phyloP scores from a whole-genome alignment of 2,797 vertebrate species.

The Miichthys miiuy region DNA sequence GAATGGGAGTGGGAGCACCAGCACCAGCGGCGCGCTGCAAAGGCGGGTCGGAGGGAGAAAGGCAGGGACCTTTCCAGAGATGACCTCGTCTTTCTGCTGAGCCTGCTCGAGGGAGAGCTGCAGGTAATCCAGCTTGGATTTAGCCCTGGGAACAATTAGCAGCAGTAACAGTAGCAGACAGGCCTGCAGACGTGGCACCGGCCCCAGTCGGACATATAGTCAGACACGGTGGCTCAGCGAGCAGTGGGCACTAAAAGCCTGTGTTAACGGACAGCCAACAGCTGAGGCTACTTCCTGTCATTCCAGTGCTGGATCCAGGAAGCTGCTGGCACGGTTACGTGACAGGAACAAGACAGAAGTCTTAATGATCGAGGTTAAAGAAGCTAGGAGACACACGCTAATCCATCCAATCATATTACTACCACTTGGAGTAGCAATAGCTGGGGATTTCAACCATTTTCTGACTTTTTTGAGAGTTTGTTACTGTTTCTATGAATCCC shows the following conservation, averaged over 20 bases:
- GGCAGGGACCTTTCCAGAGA: conserved; percentile 93
- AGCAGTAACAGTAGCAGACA: conserved; percentile 7
- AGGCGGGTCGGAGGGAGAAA: conserved; percentile 75
- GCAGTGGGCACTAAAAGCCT: conserved; percentile 30
- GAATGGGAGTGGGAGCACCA: background rate
- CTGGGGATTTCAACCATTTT: background rate
- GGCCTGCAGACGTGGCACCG: conserved; percentile 46
- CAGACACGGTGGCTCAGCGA: conserved; percentile 38
- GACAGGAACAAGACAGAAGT: conserved; percentile 22
- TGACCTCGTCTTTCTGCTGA: conserved; percentile 95
- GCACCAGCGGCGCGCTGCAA: conserved; percentile 21
- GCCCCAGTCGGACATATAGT: conserved; percentile 47
- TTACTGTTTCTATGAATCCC: background rate
- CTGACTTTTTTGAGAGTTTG: background rate
- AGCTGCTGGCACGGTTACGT: conserved; percentile 24
- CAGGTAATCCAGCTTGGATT: conserved; percentile 87
- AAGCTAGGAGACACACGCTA: background rate
- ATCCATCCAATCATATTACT: background rate
- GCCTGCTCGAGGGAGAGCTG: conserved; percentile 95
- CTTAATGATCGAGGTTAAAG: background rate
- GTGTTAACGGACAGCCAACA: conserved; percentile 68
- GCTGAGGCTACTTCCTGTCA: conserved; percentile 67
- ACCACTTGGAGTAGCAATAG: background rate
- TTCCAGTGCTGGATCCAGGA: conserved; percentile 44
- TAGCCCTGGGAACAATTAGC: conserved; percentile 24